phyloP scores from a whole-genome alignment of 2,797 vertebrate species.

The Platyrinchus mystaceus region DNA sequence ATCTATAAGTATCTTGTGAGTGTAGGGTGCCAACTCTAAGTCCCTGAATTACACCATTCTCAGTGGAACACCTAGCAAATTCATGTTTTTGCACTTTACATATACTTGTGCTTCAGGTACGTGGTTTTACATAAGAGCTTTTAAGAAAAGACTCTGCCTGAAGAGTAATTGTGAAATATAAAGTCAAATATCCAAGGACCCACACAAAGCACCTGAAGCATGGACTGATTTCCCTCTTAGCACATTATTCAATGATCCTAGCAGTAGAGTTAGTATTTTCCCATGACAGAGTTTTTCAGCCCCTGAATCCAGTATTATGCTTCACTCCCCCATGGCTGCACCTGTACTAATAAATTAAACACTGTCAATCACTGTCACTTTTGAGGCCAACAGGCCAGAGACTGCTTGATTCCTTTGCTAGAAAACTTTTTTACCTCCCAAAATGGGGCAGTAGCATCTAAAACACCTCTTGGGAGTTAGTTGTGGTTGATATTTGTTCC shows the following conservation, averaged over 20 bases:
- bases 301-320: not conserved
- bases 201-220: not conserved
- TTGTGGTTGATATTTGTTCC: not conserved
- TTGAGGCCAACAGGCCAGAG: not conserved
- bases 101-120: not conserved
- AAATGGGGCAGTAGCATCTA: not conserved
- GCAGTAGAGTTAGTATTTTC: not conserved
- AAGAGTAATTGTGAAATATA: not conserved
- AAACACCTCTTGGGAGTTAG: not conserved
- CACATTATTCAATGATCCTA: not conserved
- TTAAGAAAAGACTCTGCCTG: not conserved
- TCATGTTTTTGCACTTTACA: not conserved
- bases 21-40: not conserved
- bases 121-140: not conserved
- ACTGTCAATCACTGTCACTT: not conserved
- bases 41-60: not conserved
- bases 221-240: not conserved
- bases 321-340: not conserved
- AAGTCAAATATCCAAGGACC: fast-evolving
- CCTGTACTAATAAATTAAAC: not conserved
- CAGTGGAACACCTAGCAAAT: not conserved
- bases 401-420: not conserved
- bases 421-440: not conserved
- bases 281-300: not conserved
- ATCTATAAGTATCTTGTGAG: not conserved